phyloP scores from a whole-genome alignment of 1,140 invertebrate species.

The Drosophila tristis region DNA sequence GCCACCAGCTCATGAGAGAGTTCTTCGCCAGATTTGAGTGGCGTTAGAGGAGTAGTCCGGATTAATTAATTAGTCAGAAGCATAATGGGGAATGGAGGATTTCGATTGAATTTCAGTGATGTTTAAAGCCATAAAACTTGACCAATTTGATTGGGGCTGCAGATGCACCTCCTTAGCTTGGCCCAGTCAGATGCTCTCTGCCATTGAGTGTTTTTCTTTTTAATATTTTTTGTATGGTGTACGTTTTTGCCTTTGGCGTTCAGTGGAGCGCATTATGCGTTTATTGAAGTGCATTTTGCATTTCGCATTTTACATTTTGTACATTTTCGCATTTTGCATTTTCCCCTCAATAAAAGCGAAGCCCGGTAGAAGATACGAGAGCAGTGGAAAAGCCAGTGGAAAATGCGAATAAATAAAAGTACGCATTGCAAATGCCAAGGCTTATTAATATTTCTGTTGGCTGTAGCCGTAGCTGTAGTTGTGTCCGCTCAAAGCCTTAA shows the following conservation, averaged over 20 bases:
- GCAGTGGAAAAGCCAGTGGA: conserved; percentile 3
- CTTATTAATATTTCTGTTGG: conserved; percentile 79
- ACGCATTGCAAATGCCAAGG: conserved; percentile 81
- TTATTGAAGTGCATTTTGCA: conserved; percentile 70
- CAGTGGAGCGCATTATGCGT: conserved; percentile 74
- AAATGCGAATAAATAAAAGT: conserved; percentile 52
- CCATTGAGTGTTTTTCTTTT: conserved; percentile 23
- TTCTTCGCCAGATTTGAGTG: conserved; percentile 1
- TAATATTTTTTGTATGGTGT: neutral
- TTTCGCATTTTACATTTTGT: conserved; percentile 51
- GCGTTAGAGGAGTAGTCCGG: neutral
- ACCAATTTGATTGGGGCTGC: conserved; percentile 17
- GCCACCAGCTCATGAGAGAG: conserved; percentile 5
- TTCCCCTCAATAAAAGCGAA: conserved; percentile 45
- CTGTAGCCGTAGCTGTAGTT: conserved; percentile 17
- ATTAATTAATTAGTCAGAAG: conserved; percentile 40
- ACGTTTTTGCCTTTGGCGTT: conserved; percentile 65
- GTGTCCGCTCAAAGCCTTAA: conserved; percentile 53
- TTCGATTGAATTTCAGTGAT: conserved; percentile 5
- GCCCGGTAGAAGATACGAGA: neutral
- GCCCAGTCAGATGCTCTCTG: conserved; percentile 20
- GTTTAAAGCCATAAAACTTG: conserved; percentile 43
- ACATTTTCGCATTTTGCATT: conserved; percentile 23
- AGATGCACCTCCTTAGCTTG: conserved; percentile 27
- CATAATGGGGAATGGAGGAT: conserved; percentile 7